Evolutionary conservation across 2,888 invertebrate species (phyloP).

Genomic region (Thera britannica): DNA sequence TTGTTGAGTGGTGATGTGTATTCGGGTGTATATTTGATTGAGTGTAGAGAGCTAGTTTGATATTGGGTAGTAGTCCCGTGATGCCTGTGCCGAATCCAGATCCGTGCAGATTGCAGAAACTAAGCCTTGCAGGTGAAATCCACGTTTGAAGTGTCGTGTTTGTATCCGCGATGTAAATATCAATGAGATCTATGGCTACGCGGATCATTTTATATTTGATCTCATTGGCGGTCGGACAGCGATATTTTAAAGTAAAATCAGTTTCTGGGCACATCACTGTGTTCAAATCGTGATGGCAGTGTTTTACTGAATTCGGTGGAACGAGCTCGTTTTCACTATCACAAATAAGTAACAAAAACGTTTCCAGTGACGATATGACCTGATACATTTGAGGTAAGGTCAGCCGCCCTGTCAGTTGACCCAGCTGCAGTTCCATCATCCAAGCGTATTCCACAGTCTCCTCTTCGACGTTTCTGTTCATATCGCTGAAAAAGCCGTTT

Average conservation of each 20-base stretch:
- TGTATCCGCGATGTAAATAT: slow-evolving; percentile 95
- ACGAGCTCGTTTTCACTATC: slow-evolving; percentile 96
- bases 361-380: slow-evolving; percentile 94
- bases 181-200: slow-evolving; percentile 94
- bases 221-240: slow-evolving; percentile 91
- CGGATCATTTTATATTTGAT: slow-evolving; percentile 98
- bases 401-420: slow-evolving; percentile 95
- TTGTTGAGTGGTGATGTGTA: slow-evolving; percentile 82
- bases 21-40: slow-evolving; percentile 86
- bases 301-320: slow-evolving; percentile 90
- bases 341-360: slow-evolving; percentile 92
- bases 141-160: slow-evolving; percentile 95
- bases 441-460: slow-evolving; percentile 99
- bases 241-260: slow-evolving; percentile 88
- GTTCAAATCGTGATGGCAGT: slow-evolving; percentile 92
- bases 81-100: slow-evolving; percentile 95
- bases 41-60: slow-evolving; percentile 86
- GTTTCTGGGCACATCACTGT: slow-evolving; percentile 89
- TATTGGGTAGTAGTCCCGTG: slow-evolving; percentile 92
- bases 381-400: slow-evolving; percentile 95
- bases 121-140: slow-evolving; percentile 94
- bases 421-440: slow-evolving; percentile 97
- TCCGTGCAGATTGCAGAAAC: slow-evolving; percentile 98
- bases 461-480: slow-evolving; percentile 94
- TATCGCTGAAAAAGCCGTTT: slow-evolving; percentile 98